These are phyloP conservation scores for Hemiscyllium ocellatum DNA, from an alignment of 2,113 vertebrate species.

Conservation along the genomic window DNA sequence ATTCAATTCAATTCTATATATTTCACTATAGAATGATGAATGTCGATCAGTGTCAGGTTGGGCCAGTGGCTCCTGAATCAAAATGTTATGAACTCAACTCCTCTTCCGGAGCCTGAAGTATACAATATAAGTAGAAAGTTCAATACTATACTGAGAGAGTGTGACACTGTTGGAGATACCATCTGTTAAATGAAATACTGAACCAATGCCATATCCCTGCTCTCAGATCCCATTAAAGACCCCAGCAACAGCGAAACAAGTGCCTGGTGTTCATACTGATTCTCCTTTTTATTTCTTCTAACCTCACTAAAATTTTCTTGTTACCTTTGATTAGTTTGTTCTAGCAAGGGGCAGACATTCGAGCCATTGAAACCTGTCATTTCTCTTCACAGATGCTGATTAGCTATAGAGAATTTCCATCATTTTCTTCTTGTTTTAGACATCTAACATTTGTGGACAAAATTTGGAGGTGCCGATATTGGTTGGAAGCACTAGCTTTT, in stretches of 20 bases:
- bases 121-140: neutral
- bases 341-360: neutral
- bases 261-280: neutral
- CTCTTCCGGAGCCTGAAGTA: neutral
- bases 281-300: neutral
- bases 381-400: neutral
- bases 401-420: neutral
- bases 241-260: neutral
- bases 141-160: neutral
- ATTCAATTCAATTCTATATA: neutral
- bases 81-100: neutral
- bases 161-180: neutral
- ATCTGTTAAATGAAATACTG: neutral
- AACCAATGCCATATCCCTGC: neutral
- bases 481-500: no score
- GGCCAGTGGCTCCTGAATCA: neutral
- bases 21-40: neutral
- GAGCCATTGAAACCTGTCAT: neutral
- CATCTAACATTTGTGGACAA: neutral
- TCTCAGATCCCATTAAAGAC: neutral
- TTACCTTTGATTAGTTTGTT: neutral
- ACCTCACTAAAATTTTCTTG: neutral
- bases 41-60: neutral
- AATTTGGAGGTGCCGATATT: no score
- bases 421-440: neutral